Base-by-base conservation (phyloP, 2,797 vertebrate species). In the Adelosebastes latens region DNA sequence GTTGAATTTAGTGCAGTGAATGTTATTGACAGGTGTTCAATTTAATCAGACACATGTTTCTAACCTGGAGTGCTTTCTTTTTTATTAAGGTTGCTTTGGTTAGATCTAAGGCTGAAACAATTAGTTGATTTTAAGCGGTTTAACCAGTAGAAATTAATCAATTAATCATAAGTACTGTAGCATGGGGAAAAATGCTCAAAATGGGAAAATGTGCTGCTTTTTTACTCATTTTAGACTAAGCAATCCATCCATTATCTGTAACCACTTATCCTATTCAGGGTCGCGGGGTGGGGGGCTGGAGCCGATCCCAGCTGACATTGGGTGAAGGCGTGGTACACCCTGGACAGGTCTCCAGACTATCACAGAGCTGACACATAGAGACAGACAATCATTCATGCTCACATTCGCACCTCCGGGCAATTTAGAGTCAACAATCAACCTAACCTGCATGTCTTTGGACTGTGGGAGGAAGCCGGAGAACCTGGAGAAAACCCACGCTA, bases 321-420 rank as follows among this genome's bases (percentile, higher is more conserved):
- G 36, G 36, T 6, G 36, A 39, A 39, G 36, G 36, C 12, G 12
- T 14, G 12, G 36, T 39, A 14, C 36, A 39, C 36, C 36, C 36
- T 39, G 36, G 36, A 39, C 36, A 39, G 36, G 13, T 39, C 36
- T 0, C 36, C 36, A 39, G 36, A 39, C 36, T 39, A 39, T 39
- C 36, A 14, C 13, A 39, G 36, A 13, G 36, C 36, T 39, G 36
- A 39, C 36, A 39, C 36, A 34, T 34, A 34, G 32, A 34, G 32
- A 34, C 32, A 34, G 10, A 34, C 3, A 34, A 34, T 10, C 3
- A 34, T 34, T 34, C 32, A 39, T 13, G 36, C 36, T 39, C 36
- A 39, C 36, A 0, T 0, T 39, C 13, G 14, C 36, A 39, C 0
- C 13, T 39, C 14, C 5, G 13, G 36, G 36, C 0, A 0, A 39